Evolutionary conservation across 2,888 invertebrate genomes (phyloP), one percentile per base, ranked within the genome.

Genomic region (Piscicola geometra): DNA sequence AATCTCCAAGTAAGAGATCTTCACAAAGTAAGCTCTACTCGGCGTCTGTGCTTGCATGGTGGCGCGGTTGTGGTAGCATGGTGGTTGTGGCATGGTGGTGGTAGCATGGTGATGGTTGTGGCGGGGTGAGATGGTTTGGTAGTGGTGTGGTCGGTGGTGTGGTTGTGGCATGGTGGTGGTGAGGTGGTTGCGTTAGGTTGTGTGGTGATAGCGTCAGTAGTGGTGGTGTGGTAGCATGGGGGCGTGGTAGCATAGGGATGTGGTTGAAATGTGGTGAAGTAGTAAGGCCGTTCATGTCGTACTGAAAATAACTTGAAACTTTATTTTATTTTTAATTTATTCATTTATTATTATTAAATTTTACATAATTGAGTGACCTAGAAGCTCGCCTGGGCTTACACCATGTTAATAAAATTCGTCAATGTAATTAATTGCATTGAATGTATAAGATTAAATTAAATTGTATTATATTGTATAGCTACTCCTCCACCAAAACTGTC

Each of bases 1-100:
- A 82, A 99, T 98, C 88, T 99, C 99, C 94, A 94, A 89, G 83
- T 91, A 93, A 0, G 92, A 91, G 36, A 92, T 91, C 82, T 93
- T 91, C 41, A 93, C 86, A 78, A 94, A 87, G 85, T 91, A 94
- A 83, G 91, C 90, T 78, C 92, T 88, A 76, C 90, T 88, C 1
- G 87, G 72, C 2, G 75, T 75, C 78, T 78, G 70, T 28, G 73
- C 68, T 35, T 73, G 0, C 30, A n/a, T n/a, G n/a, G n/a, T n/a
- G n/a, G n/a, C n/a, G n/a, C n/a, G n/a, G n/a, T n/a, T n/a, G n/a
- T n/a, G n/a, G n/a, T n/a, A n/a, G n/a, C n/a, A n/a, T n/a, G n/a
- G n/a, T n/a, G n/a, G n/a, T 47, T 47, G 21, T 21, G 9, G 50
- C 12, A 21, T 47, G 9, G 50, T 47, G 50, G 50, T 47, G 50